A percentile compares a stretch with the other conserved stretches of the same genome.
These are phyloP conservation scores for Gymnoscelis rufifasciata DNA, from an alignment of 2,888 invertebrate species.

Conservation along the genomic window DNA sequence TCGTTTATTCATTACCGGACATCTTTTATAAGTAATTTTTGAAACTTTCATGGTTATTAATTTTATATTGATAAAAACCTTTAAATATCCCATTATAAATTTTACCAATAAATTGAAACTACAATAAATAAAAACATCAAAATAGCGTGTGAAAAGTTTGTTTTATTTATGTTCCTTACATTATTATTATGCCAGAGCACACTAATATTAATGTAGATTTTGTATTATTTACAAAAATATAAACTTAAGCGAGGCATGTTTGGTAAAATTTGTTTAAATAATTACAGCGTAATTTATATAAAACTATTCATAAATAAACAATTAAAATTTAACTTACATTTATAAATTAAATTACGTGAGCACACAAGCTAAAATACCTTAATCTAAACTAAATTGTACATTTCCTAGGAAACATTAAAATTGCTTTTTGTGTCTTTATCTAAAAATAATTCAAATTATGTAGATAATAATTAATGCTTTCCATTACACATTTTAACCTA, in stretches of 20 bases:
- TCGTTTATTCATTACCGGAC: too few species aligned
- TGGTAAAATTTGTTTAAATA: conserved; percentile 71
- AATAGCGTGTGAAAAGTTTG: conserved; percentile 68
- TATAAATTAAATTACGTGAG: conserved; percentile 11
- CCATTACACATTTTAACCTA: conserved; percentile 37
- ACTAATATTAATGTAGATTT: conserved; percentile 45
- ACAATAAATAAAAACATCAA: conserved; percentile 18
- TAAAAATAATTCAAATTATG: conserved; percentile 26
- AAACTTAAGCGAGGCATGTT: conserved; percentile 77
- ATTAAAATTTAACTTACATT: conserved; percentile 7
- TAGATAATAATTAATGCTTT: conserved; percentile 37
- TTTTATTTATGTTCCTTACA: conserved; percentile 40
- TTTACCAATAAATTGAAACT: too few species aligned
- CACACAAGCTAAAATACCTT: conserved; percentile 22
- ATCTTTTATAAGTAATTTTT: too few species aligned
- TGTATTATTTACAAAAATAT: conserved; percentile 53
- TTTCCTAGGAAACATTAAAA: conserved; percentile 55
- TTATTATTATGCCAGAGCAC: conserved; percentile 68
- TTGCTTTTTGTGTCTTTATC: conserved; percentile 46
- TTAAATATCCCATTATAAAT: too few species aligned
- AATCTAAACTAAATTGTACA: conserved; percentile 52
- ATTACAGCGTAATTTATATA: conserved; percentile 46
- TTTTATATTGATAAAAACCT: too few species aligned
- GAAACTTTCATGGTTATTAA: too few species aligned
- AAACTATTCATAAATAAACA: conserved; percentile 32